Percentiles rank a stretch among this genome's conserved stretches.
These are phyloP conservation scores for Vombatus ursinus DNA, from an alignment of 2,113 vertebrate genomes.

Conservation along the genomic window DNA sequence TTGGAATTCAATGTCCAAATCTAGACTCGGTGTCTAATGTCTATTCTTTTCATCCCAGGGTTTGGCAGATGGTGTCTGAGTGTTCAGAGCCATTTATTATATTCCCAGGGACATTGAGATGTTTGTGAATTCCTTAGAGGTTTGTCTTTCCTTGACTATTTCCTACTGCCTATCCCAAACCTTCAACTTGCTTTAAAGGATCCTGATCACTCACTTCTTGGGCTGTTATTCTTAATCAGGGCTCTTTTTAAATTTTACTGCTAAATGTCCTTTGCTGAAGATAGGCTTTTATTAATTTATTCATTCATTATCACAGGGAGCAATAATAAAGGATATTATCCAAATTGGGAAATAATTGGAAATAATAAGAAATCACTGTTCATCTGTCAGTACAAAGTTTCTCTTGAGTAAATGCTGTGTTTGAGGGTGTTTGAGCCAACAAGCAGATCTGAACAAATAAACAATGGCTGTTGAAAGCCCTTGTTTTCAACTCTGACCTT, in stretches of 20 bases:
- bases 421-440: not conserved
- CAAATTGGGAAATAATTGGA: constrained; percentile 81
- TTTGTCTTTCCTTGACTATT: constrained; percentile 51
- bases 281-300: constrained; percentile 78
- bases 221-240: constrained; percentile 79
- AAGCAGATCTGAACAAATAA: not conserved
- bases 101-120: not conserved
- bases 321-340: constrained; percentile 80
- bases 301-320: constrained; percentile 76
- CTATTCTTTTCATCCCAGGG: not conserved
- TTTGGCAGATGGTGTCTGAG: not conserved
- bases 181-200: constrained; percentile 76
- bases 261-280: constrained; percentile 77
- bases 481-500: not conserved
- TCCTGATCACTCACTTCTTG: constrained; percentile 53
- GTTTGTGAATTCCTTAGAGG: not conserved
- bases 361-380: constrained; percentile 78
- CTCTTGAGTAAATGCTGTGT: not conserved
- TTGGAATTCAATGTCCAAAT: not conserved
- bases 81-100: constrained; percentile 3
- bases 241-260: constrained; percentile 82
- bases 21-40: constrained; percentile 9
- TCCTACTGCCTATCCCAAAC: constrained; percentile 41
- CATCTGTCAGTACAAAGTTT: constrained; percentile 64
- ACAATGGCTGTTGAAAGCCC: not conserved